Conservation (phyloP, 2,888 invertebrate genomes). For the Drosophila pseudotakahashii region DNA sequence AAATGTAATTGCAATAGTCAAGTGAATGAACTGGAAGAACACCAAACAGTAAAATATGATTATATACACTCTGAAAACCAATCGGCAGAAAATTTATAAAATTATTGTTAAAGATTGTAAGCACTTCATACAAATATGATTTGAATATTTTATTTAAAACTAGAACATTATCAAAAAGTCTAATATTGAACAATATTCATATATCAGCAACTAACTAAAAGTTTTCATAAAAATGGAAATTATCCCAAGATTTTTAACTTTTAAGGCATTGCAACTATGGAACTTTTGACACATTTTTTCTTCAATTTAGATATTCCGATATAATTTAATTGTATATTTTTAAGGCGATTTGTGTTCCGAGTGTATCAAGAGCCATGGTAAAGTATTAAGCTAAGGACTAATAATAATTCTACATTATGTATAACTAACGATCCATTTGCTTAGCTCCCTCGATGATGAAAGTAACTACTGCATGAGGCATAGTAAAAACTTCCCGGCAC, state of each 20-base stretch:
- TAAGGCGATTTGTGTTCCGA: slow-evolving; percentile 3
- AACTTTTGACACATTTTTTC: not conserved
- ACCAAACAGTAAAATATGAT: slow-evolving; percentile 1
- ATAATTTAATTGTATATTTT: not conserved
- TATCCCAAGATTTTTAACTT: not conserved
- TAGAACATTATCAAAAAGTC: not conserved
- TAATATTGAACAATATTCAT: not conserved
- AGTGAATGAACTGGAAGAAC: slow-evolving; percentile 2
- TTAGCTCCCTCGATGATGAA: slow-evolving; percentile 21
- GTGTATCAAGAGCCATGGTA: slow-evolving; percentile 23
- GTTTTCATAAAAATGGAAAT: not conserved
- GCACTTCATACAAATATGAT: no score
- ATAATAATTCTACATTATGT: slow-evolving; percentile 18
- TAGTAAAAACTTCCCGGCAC: slow-evolving; percentile 5
- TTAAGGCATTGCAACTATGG: not conserved
- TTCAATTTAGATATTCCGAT: not conserved
- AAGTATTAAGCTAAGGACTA: slow-evolving; percentile 36
- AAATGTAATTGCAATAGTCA: slow-evolving; percentile 23
- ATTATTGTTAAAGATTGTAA: not conserved
- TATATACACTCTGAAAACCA: slow-evolving; percentile 2
- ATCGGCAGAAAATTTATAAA: not conserved
- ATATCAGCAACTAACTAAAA: not conserved
- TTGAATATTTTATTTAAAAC: not conserved
- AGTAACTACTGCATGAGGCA: slow-evolving; percentile 19
- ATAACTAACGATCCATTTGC: slow-evolving; percentile 26